These are phyloP conservation scores for Leucoptera coffeella DNA, from an alignment of 2,888 invertebrate genomes.

Conservation along the genomic window DNA sequence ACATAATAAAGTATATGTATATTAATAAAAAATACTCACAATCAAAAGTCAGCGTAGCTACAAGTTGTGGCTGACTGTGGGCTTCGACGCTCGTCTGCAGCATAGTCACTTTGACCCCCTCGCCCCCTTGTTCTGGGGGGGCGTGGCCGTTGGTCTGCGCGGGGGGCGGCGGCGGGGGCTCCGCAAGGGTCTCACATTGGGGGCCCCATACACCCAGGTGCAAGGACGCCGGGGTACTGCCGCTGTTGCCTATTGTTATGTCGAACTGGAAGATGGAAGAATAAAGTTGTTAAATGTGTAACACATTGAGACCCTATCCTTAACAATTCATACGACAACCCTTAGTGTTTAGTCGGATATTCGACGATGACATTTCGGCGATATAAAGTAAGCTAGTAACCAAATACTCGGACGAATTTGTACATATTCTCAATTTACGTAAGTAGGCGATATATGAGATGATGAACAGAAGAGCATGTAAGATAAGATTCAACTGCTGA, in stretches of 20 bases:
- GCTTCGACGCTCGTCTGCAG: conserved; percentile 9
- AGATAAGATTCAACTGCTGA: no score
- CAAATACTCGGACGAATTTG: no score
- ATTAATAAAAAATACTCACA: conserved; percentile 42
- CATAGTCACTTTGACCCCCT: not conserved
- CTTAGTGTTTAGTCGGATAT: no score
- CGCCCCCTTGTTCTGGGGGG: conserved; percentile 4
- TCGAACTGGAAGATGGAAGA: conserved; percentile 10
- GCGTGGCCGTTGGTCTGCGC: conserved; percentile 7
- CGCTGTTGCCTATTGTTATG: conserved; percentile 24
- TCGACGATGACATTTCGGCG: no score
- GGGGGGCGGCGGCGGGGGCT: conserved; percentile 9
- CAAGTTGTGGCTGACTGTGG: conserved; percentile 50
- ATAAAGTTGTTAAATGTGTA: not conserved
- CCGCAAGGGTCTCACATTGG: conserved; percentile 10
- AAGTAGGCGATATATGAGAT: no score
- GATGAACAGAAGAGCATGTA: no score
- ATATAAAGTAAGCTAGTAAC: no score
- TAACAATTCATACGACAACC: no score
- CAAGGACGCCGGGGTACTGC: conserved; percentile 10
- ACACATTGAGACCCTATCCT: no score
- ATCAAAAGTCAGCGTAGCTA: conserved; percentile 65
- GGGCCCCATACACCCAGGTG: conserved; percentile 14
- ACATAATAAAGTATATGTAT: no score
- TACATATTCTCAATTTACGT: no score